Conservation (phyloP, 2,888 invertebrate species). For the Diogma glabrata region DNA sequence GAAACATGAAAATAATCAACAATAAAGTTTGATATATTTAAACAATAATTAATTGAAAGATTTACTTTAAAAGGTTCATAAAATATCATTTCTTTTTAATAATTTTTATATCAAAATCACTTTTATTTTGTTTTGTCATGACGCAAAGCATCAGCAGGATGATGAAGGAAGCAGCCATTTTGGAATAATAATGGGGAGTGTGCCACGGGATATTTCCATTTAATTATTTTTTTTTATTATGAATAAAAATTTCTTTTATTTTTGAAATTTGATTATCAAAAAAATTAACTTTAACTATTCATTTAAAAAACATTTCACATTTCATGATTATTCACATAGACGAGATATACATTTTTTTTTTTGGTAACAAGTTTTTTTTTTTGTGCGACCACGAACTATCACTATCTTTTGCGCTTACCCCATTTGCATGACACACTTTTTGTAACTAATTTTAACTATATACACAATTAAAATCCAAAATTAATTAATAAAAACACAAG, state of each 20-base stretch:
- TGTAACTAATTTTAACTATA: slow-evolving; percentile 41
- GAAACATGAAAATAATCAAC: slow-evolving; percentile 8
- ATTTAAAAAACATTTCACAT: slow-evolving; percentile 4
- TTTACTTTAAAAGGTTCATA: too few species aligned
- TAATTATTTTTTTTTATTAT: slow-evolving; percentile 10
- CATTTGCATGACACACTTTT: slow-evolving; percentile 57
- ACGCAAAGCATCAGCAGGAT: slow-evolving; percentile 41
- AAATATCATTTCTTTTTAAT: too few species aligned
- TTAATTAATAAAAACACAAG: slow-evolving; percentile 41
- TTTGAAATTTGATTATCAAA: too few species aligned
- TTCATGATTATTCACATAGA: slow-evolving; percentile 7
- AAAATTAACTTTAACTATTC: slow-evolving; percentile 5
- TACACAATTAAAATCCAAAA: slow-evolving; percentile 43
- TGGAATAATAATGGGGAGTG: slow-evolving; percentile 34
- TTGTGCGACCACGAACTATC: slow-evolving; percentile 22
- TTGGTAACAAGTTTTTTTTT: slow-evolving; percentile 9
- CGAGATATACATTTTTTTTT: background rate
- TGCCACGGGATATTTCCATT: slow-evolving; percentile 19
- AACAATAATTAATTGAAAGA: too few species aligned
- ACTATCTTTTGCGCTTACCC: slow-evolving; percentile 45
- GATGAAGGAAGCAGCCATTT: slow-evolving; percentile 46
- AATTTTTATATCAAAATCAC: too few species aligned
- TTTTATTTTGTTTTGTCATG: slow-evolving; percentile 33
- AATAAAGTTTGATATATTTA: background rate
- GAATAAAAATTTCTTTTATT: slow-evolving; percentile 5